phyloP scores from a whole-genome alignment of 2,888 invertebrate genomes.

The Cephus sareptanus region DNA sequence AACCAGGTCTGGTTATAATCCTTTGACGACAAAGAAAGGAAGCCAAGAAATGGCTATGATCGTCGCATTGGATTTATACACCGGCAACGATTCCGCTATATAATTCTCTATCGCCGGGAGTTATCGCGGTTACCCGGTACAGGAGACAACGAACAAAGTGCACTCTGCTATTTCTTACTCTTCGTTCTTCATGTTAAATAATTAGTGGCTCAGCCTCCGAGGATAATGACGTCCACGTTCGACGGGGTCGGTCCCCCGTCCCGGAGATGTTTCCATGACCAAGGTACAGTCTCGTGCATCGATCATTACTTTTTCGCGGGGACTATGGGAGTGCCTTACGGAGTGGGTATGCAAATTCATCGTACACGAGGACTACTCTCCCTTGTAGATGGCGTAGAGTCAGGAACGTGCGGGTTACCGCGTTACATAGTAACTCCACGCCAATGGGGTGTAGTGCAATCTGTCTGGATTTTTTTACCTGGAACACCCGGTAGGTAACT shows the following conservation, averaged over 20 bases:
- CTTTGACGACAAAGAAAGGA: background rate
- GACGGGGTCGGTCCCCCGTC: background rate
- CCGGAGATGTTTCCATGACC: background rate
- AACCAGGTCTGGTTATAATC: background rate
- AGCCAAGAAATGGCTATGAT: background rate
- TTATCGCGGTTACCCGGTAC: background rate
- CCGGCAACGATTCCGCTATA: background rate
- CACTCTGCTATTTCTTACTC: background rate
- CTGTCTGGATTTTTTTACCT: conserved; percentile 18
- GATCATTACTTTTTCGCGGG: background rate
- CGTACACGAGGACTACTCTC: background rate
- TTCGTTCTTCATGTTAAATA: background rate
- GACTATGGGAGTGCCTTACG: background rate
- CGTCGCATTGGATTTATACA: background rate
- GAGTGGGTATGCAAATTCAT: background rate
- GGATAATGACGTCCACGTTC: background rate
- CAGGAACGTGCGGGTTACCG: background rate
- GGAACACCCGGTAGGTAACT: conserved; percentile 60
- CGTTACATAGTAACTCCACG: background rate
- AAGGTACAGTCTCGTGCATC: background rate
- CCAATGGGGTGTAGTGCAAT: conserved; percentile 6
- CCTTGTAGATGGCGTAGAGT: background rate
- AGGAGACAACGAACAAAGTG: background rate
- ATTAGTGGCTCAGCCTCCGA: background rate
- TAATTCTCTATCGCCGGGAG: background rate